Conservation (phyloP, 2,113 vertebrate genomes). For the Pterophyllum scalare region DNA sequence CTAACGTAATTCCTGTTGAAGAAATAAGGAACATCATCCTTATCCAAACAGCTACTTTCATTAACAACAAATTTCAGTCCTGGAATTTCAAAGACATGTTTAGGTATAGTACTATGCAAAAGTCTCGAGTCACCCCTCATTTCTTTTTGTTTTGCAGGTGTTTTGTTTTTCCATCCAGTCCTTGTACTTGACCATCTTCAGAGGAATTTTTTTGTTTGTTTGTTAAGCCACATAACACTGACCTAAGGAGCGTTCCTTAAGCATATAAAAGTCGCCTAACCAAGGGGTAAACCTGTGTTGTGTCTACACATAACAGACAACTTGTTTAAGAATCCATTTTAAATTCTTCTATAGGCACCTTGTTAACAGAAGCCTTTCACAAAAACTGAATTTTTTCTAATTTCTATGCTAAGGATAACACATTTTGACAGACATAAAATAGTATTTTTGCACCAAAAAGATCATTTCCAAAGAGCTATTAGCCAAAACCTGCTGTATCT, state of each 20-base stretch:
- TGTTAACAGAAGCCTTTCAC: background rate
- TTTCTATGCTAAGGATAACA: background rate
- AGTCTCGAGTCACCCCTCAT: background rate
- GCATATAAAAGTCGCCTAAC: background rate
- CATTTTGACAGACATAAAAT: no score
- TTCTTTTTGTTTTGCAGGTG: background rate
- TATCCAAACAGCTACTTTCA: background rate
- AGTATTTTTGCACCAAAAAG: no score
- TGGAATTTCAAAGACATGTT: slow-evolving; percentile 11
- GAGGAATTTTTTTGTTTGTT: background rate
- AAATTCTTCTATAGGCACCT: background rate
- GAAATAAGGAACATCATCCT: background rate
- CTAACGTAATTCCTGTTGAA: background rate
- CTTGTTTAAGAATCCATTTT: background rate
- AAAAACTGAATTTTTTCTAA: background rate
- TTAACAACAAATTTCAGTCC: background rate
- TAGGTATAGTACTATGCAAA: slow-evolving; percentile 8
- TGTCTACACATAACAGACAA: background rate
- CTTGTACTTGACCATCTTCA: background rate
- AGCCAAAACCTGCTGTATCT: no score
- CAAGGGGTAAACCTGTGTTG: background rate
- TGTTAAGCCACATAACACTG: background rate
- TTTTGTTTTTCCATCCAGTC: no score
- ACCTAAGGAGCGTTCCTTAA: background rate
- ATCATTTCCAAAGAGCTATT: no score